Percentiles rank a stretch among this genome's conserved stretches.
Evolutionary conservation across 2,888 invertebrate species (phyloP).

Genomic region (Panorpa germanica): DNA sequence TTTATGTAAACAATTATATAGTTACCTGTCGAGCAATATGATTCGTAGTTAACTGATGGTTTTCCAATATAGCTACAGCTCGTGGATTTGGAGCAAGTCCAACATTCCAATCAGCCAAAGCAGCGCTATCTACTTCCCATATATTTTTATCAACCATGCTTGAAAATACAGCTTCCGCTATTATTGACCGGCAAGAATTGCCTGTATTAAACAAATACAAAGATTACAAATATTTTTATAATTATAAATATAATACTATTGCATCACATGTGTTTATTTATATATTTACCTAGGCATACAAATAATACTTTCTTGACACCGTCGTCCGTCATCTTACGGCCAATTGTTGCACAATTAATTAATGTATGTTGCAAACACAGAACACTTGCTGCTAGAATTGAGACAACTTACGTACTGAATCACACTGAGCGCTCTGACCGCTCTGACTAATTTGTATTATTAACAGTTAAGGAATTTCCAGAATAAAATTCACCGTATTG

Average conservation of each 20-base stretch:
- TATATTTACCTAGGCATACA: conserved; percentile 19
- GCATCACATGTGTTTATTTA: not conserved
- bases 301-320: conserved; percentile 20
- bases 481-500: too few species aligned
- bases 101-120: conserved; percentile 67
- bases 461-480: too few species aligned
- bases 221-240: not conserved
- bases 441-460: too few species aligned
- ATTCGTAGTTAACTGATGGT: conserved; percentile 35
- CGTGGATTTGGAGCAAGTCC: conserved; percentile 57
- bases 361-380: too few species aligned
- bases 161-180: conserved; percentile 76
- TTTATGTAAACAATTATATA: too few species aligned
- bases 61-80: conserved; percentile 32
- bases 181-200: conserved; percentile 88
- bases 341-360: too few species aligned
- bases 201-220: conserved; percentile 38
- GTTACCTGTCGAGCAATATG: conserved; percentile 44
- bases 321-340: too few species aligned
- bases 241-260: not conserved
- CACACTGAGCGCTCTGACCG: too few species aligned
- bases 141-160: conserved; percentile 21
- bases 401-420: too few species aligned
- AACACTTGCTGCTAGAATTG: too few species aligned
- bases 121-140: conserved; percentile 84